Evolutionary conservation across 2,797 vertebrate species (phyloP).

Genomic region (Brachymystax lenok): DNA sequence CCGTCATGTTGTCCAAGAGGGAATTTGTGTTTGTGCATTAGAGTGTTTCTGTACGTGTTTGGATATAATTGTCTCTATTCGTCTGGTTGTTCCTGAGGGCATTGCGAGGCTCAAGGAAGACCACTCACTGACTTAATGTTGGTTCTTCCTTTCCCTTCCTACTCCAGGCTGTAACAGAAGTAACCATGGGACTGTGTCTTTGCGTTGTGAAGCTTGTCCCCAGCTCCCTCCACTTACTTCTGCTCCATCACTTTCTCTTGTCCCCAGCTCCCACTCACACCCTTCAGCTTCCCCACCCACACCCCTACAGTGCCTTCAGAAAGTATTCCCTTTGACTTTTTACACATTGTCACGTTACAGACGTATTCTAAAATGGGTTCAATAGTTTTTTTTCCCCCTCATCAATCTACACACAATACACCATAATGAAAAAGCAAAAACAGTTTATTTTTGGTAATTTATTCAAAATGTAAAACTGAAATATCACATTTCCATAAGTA

Average conservation of each 20-base stretch:
- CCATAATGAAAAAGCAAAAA: no score
- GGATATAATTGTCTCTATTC: background rate
- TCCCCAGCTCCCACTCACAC: background rate
- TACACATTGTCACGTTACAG: no score
- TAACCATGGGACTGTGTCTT: constrained; percentile 73
- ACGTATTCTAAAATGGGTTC: no score
- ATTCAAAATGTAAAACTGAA: no score
- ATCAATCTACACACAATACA: no score
- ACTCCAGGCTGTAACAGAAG: constrained; percentile 84
- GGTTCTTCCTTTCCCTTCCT: constrained; percentile 62
- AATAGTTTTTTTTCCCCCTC: no score
- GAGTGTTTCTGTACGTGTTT: constrained; percentile 6
- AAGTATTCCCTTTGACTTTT: no score
- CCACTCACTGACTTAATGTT: constrained; percentile 47
- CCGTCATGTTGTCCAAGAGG: background rate
- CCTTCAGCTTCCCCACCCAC: no score
- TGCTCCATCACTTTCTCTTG: constrained; percentile 49
- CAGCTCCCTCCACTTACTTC: constrained; percentile 68
- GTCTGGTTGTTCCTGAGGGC: constrained; percentile 25
- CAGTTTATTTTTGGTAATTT: no score
- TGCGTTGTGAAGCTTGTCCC: constrained; percentile 69
- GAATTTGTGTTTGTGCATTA: constrained; percentile 1
- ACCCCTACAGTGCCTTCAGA: no score
- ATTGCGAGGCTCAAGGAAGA: constrained; percentile 23
- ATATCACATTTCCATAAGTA: no score